Base-by-base conservation (phyloP, 2,113 vertebrate genomes). In the Colossoma macropomum region DNA sequence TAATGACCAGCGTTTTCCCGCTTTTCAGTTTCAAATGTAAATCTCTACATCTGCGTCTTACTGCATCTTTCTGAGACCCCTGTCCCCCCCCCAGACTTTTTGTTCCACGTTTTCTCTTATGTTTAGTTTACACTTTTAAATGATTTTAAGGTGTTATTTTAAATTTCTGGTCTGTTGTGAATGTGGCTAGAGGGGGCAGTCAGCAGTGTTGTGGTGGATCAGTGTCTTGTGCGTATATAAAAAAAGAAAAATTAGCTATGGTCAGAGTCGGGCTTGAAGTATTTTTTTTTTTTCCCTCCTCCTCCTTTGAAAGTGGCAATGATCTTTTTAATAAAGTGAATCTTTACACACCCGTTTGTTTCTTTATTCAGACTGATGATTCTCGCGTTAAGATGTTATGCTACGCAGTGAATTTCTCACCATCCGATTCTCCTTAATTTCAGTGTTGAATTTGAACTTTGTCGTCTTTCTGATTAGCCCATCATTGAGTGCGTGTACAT, bases 241-340 rank as follows among this genome's bases (percentile, higher is more conserved):
- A 52, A 54, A 50, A 77, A n/a, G n/a, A 73, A 70, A 25, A 79
- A 79, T 71, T 62, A 82, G 82, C 75, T 54, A n/a, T 87, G 77
- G 81, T 86, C n/a, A 69, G 77, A 74, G 82, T 77, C 78, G 41
- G 45, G 70, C 78, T 80, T 69, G 6, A 76, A 32, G 34, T 74
- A 62, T 34, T 65, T 60, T 38, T 75, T 56, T 70, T 80, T 30
- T 70, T 34, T 74, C 74, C 25, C 21, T 27, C 17, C 28, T 71
- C 63, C 17, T 45, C 16, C 28, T 68, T 82, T 86, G 25, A 52
- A 83, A 80, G 70, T 83, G 68, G 62, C 79, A 45, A 45, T 45
- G 83, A 38, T 87, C 79, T 87, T 87, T 84, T 87, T 79, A 84
- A 87, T 87, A 81, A 80, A 84, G 32, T 59, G 19, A 84, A 81